Percentiles rank a stretch among this genome's conserved stretches.
Conservation (phyloP, 2,797 vertebrate genomes). For the Fringilla coelebs region DNA sequence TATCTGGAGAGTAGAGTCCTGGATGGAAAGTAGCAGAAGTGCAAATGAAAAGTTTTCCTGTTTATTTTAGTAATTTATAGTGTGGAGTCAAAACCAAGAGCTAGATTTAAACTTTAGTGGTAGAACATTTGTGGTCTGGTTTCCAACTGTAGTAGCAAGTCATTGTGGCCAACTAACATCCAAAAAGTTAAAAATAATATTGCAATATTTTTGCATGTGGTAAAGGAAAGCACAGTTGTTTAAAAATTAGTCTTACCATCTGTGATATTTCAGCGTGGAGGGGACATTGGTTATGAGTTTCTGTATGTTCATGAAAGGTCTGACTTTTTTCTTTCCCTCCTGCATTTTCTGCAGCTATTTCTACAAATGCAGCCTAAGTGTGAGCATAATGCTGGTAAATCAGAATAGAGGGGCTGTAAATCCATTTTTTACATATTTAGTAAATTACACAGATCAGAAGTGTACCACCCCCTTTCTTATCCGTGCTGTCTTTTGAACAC, state of each 20-base stretch:
- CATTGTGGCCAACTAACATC: conserved; percentile 36
- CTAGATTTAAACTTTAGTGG: conserved; percentile 26
- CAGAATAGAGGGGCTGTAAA: not conserved
- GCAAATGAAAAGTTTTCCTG: conserved; percentile 30
- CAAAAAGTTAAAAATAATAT: conserved; percentile 49
- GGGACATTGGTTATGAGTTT: not conserved
- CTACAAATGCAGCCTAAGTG: not conserved
- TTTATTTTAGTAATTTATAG: conserved; percentile 58
- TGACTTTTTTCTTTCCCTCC: not conserved
- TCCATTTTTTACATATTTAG: not conserved
- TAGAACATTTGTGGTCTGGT: conserved; percentile 50
- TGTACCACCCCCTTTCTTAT: not conserved
- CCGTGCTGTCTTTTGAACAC: not conserved
- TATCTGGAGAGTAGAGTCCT: not conserved
- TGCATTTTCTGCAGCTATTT: not conserved
- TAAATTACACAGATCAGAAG: not conserved
- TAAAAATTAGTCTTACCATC: not conserved
- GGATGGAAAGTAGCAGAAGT: conserved; percentile 16
- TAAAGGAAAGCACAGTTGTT: not conserved
- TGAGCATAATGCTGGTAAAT: not conserved
- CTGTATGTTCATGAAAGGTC: not conserved
- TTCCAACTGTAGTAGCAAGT: conserved; percentile 49
- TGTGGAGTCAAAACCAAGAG: conserved; percentile 24
- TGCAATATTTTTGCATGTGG: conserved; percentile 20
- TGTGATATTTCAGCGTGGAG: not conserved